Evolutionary conservation across 2,797 vertebrate genomes (phyloP).

Genomic region (Toxotes lorentzi): DNA sequence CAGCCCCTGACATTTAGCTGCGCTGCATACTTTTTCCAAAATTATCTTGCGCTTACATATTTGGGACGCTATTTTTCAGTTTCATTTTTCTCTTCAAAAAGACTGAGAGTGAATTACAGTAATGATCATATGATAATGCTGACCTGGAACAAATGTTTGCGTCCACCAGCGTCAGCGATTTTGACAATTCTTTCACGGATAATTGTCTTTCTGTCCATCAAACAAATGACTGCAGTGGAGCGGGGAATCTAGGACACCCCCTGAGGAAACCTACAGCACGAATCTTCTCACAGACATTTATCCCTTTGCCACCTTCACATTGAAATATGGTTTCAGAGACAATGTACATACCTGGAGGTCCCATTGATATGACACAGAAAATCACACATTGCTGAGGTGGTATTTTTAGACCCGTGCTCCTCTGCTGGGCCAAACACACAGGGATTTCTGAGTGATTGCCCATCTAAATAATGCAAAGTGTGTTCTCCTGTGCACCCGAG

Average conservation of each 20-base stretch:
- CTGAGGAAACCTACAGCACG: slow-evolving; percentile 57
- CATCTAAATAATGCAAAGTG: slow-evolving; percentile 87
- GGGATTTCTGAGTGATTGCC: slow-evolving; percentile 83
- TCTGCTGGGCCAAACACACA: slow-evolving; percentile 73
- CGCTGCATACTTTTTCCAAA: slow-evolving; percentile 30
- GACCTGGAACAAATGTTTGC: slow-evolving; percentile 62
- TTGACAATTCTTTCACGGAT: slow-evolving; percentile 69
- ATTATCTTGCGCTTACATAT: slow-evolving; percentile 48
- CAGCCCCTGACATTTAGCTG: slow-evolving; percentile 60
- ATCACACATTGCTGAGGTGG: slow-evolving; percentile 65
- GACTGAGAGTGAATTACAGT: slow-evolving; percentile 32
- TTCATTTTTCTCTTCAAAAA: slow-evolving; percentile 28
- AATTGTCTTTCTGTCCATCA: slow-evolving; percentile 75
- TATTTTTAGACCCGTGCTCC: slow-evolving; percentile 79
- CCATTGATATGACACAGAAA: slow-evolving; percentile 74
- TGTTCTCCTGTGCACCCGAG: slow-evolving; percentile 69
- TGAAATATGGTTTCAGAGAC: slow-evolving; percentile 74
- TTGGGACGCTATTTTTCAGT: slow-evolving; percentile 35
- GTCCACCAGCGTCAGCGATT: slow-evolving; percentile 56
- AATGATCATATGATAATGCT: slow-evolving; percentile 57
- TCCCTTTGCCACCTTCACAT: slow-evolving; percentile 59
- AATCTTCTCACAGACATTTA: slow-evolving; percentile 58
- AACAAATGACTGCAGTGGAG: slow-evolving; percentile 61
- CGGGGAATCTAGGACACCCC: slow-evolving; percentile 72
- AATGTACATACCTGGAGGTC: slow-evolving; percentile 81